Evolutionary conservation across 2,888 invertebrate genomes (phyloP).

Genomic region (Acleris holmiana): DNA sequence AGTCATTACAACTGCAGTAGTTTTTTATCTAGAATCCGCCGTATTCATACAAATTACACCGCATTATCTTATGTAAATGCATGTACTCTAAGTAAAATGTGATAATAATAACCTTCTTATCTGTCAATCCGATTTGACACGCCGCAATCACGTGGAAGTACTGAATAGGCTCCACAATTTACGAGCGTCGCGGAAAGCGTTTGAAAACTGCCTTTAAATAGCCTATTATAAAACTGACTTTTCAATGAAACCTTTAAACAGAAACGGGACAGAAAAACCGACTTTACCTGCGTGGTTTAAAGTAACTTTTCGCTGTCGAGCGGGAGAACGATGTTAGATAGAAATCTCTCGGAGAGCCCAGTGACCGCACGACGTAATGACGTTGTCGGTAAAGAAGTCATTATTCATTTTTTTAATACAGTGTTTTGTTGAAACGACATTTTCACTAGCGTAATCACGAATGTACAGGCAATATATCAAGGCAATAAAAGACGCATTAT

Average conservation of each 20-base stretch:
- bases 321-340: slow-evolving; percentile 57
- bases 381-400: slow-evolving; percentile 80
- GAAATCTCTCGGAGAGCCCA: slow-evolving; percentile 69
- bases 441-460: slow-evolving; percentile 82
- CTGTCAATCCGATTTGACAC: slow-evolving; percentile 80
- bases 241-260: slow-evolving; percentile 45
- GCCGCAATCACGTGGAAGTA: slow-evolving; percentile 72
- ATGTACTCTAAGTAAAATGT: slow-evolving; percentile 74
- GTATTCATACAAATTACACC: slow-evolving; percentile 61
- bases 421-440: slow-evolving; percentile 83
- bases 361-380: slow-evolving; percentile 77
- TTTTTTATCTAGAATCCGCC: slow-evolving; percentile 33
- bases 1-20: slow-evolving; percentile 19
- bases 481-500: slow-evolving; percentile 74
- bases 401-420: slow-evolving; percentile 84
- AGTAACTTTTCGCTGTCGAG: slow-evolving; percentile 46
- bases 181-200: slow-evolving; percentile 41
- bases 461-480: slow-evolving; percentile 79
- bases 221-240: slow-evolving; percentile 53
- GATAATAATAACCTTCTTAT: slow-evolving; percentile 82
- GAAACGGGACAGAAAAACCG: slow-evolving; percentile 40
- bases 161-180: slow-evolving; percentile 56
- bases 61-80: slow-evolving; percentile 66
- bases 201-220: slow-evolving; percentile 52
- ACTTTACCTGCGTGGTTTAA: slow-evolving; percentile 45